Evolutionary conservation across 2,888 invertebrate genomes (phyloP), one percentile per base, ranked within the genome.

Genomic region (Exocentrus adspersus): DNA sequence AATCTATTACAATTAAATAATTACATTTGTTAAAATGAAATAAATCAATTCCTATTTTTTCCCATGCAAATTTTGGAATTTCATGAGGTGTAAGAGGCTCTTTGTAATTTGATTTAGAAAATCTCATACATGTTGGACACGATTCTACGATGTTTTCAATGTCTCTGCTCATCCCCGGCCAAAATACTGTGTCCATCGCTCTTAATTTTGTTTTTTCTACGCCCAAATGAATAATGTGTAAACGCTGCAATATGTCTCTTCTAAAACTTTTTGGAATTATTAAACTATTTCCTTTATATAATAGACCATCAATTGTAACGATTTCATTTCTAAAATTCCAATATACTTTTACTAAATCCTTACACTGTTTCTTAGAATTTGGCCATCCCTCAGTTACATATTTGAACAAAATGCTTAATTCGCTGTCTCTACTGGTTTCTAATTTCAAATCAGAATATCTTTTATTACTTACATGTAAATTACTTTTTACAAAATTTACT

Each of bases 371-470:
- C 30, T 57, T 17, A 17, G 70, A 51, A 7, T 64, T 58, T 16
- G 73, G 75, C 74, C 76, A 77, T 2, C 72, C 72, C 7, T 66
- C 3, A 6, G 54, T 28, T 16, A 70, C 16, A 6, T 68, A n/a
- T 50, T 62, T 66, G n/a, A n/a, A n/a, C n/a, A n/a, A n/a, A n/a
- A n/a, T n/a, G n/a, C n/a, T n/a, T n/a, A n/a, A n/a, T n/a, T n/a
- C n/a, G n/a, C n/a, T n/a, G n/a, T n/a, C n/a, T n/a, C n/a, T n/a
- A n/a, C n/a, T n/a, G n/a, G n/a, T n/a, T n/a, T n/a, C n/a, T n/a
- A n/a, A n/a, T n/a, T n/a, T n/a, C n/a, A n/a, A n/a, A n/a, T n/a
- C n/a, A n/a, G n/a, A n/a, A n/a, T n/a, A n/a, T n/a, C n/a, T n/a
- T n/a, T 24, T 24, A 24, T 24, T 7, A 24, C 24, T 24, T 7